A percentile compares a stretch with the other conserved stretches of the same genome.
phyloP scores from a whole-genome alignment of 2,113 vertebrate species.

The Rhagologus leucostigma region DNA sequence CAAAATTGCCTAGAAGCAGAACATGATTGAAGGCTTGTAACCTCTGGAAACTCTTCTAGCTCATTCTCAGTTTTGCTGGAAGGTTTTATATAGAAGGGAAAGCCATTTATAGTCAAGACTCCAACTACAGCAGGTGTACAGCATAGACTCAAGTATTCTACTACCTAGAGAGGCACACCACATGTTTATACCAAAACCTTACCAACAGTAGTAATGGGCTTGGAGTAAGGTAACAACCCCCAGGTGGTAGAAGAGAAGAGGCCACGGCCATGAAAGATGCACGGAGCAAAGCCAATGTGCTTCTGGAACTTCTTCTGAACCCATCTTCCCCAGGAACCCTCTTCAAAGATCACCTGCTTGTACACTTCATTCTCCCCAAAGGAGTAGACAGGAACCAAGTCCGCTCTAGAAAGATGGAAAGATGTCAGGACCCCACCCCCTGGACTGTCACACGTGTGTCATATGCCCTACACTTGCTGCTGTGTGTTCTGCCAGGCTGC shows the following conservation, averaged over 20 bases:
- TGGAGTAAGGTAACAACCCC: conserved; percentile 89
- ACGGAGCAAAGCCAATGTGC: conserved; percentile 90
- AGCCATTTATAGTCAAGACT: background rate
- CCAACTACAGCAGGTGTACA: background rate
- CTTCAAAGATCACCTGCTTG: conserved; percentile 90
- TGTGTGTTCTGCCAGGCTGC: background rate
- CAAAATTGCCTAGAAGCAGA: background rate
- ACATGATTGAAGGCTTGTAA: background rate
- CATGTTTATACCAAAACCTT: conserved; percentile 7
- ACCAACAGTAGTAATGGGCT: conserved; percentile 92
- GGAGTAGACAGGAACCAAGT: conserved; percentile 92
- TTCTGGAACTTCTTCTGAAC: conserved; percentile 91
- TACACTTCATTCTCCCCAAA: conserved; percentile 95
- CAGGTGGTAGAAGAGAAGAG: conserved; percentile 86
- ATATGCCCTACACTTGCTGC: too few species aligned
- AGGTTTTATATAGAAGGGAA: background rate
- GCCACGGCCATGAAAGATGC: conserved; percentile 91
- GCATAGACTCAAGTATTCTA: background rate
- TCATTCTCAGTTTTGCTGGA: background rate
- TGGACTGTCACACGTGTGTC: background rate
- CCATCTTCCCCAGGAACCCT: conserved; percentile 82
- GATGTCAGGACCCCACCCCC: background rate
- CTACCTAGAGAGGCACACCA: background rate
- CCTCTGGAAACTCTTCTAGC: background rate
- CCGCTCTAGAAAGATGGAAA: conserved; percentile 74